Evolutionary conservation across 2,797 vertebrate species (phyloP).

Genomic region (Galaxias olidus): DNA sequence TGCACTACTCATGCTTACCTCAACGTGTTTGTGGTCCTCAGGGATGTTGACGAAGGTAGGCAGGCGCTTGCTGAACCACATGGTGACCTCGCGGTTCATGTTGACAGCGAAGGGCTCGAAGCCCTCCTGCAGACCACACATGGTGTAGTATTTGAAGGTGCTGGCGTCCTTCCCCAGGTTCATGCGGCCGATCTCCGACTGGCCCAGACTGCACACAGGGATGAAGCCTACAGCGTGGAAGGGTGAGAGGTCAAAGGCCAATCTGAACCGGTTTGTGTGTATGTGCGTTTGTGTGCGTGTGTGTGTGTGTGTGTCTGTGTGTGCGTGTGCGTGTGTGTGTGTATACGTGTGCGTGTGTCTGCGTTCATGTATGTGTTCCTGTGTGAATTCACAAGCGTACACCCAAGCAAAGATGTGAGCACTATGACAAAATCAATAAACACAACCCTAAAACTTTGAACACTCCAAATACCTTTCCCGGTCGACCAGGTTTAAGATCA

Average conservation of each 20-base stretch:
- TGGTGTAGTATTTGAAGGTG: conserved; percentile 96
- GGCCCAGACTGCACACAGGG: conserved; percentile 89
- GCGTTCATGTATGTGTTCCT: too few species aligned
- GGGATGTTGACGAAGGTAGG: conserved; percentile 94
- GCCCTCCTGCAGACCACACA: conserved; percentile 97
- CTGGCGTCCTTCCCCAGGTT: conserved; percentile 95
- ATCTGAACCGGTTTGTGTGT: neutral
- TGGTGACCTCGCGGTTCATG: conserved; percentile 96
- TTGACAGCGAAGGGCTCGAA: conserved; percentile 98
- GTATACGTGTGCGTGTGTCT: too few species aligned
- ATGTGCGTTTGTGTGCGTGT: neutral
- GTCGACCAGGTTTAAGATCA: too few species aligned
- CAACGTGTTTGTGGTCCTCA: conserved; percentile 84
- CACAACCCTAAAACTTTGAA: too few species aligned
- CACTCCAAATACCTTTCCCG: too few species aligned
- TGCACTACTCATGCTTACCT: conserved; percentile 71
- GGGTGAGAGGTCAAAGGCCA: neutral
- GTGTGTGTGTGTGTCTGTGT: too few species aligned
- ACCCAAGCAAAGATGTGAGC: too few species aligned
- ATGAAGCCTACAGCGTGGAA: conserved; percentile 84
- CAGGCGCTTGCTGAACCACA: conserved; percentile 99
- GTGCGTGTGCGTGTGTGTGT: too few species aligned
- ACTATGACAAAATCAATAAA: too few species aligned
- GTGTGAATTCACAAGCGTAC: too few species aligned
- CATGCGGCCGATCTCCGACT: conserved; percentile 92